phyloP scores from a whole-genome alignment of 2,888 invertebrate species.

The Lucinisca nassula region DNA sequence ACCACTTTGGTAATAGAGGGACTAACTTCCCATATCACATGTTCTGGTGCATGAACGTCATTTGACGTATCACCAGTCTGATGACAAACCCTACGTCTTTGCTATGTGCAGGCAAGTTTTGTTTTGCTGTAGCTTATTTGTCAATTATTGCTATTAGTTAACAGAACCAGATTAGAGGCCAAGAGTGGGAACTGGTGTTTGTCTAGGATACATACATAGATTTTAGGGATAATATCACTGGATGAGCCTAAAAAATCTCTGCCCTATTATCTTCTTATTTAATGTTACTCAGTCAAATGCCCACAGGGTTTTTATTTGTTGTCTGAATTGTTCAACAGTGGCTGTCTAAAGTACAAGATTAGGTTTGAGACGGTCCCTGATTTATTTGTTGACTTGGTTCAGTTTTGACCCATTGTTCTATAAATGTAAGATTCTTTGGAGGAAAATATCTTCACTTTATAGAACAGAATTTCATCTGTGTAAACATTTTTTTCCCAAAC shows the following conservation, averaged over 20 bases:
- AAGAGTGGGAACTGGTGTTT: not conserved
- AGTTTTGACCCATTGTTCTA: constrained; percentile 44
- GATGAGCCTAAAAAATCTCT: not conserved
- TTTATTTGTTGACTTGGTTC: constrained; percentile 34
- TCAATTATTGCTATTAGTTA: too few species aligned
- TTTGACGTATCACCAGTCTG: too few species aligned
- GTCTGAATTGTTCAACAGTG: not conserved
- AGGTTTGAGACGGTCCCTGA: constrained; percentile 26
- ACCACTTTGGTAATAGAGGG: too few species aligned
- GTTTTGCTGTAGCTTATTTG: too few species aligned
- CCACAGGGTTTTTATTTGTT: constrained; percentile 3
- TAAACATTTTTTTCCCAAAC: too few species aligned
- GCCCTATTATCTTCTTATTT: not conserved
- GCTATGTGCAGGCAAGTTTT: too few species aligned
- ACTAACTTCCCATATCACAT: too few species aligned
- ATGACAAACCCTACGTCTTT: too few species aligned
- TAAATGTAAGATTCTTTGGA: constrained; percentile 12
- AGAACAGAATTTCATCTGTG: constrained; percentile 1
- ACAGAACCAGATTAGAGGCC: too few species aligned
- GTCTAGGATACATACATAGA: not conserved
- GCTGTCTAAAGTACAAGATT: not conserved
- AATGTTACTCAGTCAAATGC: constrained; percentile 2
- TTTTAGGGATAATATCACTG: not conserved
- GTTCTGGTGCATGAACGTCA: too few species aligned
- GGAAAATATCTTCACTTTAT: constrained; percentile 11